Conservation (phyloP, 2,797 vertebrate species). For the Chloroceryle inda region DNA sequence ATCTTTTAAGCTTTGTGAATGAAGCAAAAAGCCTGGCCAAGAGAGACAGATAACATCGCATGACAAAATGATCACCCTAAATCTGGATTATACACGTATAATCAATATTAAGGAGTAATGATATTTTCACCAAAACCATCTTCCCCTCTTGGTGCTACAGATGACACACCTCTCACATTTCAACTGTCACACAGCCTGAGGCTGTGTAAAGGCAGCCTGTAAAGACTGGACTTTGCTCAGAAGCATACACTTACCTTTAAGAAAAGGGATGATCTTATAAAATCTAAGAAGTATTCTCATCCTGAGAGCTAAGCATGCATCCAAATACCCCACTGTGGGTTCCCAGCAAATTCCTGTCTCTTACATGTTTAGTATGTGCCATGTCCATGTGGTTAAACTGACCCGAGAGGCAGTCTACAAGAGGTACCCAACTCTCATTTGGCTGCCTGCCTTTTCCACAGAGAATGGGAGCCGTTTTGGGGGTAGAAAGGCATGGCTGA, state of each 20-base stretch:
- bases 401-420: neutral
- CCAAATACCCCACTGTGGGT: neutral
- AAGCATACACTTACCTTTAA: neutral
- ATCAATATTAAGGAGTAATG: neutral
- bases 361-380: neutral
- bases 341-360: neutral
- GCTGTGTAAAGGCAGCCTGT: neutral
- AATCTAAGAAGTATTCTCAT: neutral
- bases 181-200: neutral
- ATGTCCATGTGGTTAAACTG: fast-evolving
- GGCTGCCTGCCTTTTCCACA: neutral
- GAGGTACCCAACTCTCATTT: neutral
- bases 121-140: neutral
- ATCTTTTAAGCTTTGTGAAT: neutral
- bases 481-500: neutral
- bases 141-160: neutral
- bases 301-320: neutral
- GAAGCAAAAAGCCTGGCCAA: neutral
- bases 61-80: neutral
- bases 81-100: neutral
- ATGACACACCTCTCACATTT: neutral
- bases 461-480: neutral
- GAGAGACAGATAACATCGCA: neutral
- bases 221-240: neutral
- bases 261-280: neutral